Evolutionary conservation across 2,888 invertebrate genomes (phyloP).

Genomic region (Drosophila barbarae): DNA sequence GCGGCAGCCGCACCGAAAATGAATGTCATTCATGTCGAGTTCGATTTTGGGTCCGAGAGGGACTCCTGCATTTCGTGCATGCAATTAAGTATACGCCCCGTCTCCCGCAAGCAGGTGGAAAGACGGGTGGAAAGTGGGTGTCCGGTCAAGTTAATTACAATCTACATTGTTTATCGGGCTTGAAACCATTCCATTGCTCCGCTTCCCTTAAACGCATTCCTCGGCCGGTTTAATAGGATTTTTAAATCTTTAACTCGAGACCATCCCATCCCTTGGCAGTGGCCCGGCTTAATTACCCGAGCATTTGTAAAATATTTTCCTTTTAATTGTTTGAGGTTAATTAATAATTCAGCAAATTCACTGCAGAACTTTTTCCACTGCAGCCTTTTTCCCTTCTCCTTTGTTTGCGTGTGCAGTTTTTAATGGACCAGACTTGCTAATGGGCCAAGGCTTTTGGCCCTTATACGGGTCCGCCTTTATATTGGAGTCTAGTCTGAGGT

Average conservation of each 20-base stretch:
- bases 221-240: constrained; percentile 43
- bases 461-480: constrained; percentile 20
- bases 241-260: constrained; percentile 52
- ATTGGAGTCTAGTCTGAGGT: constrained; percentile 62
- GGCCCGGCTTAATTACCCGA: constrained; percentile 50
- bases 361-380: constrained; percentile 60
- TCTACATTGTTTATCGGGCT: constrained; percentile 70
- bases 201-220: constrained; percentile 33
- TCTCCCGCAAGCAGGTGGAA: constrained; percentile 10
- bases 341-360: constrained; percentile 68
- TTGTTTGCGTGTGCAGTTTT: constrained; percentile 51
- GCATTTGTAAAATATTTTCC: constrained; percentile 50
- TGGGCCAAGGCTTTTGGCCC: constrained; percentile 50
- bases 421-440: constrained; percentile 72
- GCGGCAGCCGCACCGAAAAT: constrained; percentile 50
- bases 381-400: constrained; percentile 24
- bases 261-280: constrained; percentile 1
- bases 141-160: constrained; percentile 68
- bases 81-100: constrained; percentile 57
- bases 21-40: constrained; percentile 64
- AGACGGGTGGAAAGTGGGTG: constrained; percentile 8
- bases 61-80: constrained; percentile 49
- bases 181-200: constrained; percentile 13
- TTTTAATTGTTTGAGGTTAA: constrained; percentile 70
- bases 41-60: constrained; percentile 6